Evolutionary conservation across 2,797 vertebrate genomes (phyloP).

Genomic region (Graptemys geographica): DNA sequence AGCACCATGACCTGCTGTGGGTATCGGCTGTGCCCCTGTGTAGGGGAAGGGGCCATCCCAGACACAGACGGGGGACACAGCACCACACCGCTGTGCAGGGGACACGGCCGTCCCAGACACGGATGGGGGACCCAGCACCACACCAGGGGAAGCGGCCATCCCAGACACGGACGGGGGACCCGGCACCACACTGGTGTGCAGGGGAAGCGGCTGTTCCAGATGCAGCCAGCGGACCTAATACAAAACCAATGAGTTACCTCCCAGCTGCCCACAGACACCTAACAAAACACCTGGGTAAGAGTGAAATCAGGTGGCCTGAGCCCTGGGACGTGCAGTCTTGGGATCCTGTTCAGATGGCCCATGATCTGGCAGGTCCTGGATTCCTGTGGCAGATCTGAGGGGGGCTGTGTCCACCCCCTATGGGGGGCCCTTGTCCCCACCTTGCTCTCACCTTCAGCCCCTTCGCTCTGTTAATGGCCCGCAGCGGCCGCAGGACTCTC

Average conservation of each 20-base stretch:
- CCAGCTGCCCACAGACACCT: not conserved
- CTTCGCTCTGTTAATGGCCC: slow-evolving; percentile 97
- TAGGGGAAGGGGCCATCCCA: too few species aligned
- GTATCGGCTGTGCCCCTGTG: too few species aligned
- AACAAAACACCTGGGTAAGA: not conserved
- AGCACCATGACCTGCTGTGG: too few species aligned
- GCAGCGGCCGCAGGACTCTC: slow-evolving; percentile 94
- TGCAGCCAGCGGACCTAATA: not conserved
- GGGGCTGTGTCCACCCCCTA: too few species aligned
- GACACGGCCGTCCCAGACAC: too few species aligned
- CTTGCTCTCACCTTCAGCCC: slow-evolving; percentile 90
- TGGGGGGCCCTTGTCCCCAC: not conserved
- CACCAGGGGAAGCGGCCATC: too few species aligned
- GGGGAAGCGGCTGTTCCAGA: too few species aligned
- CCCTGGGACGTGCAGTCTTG: not conserved
- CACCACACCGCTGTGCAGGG: too few species aligned
- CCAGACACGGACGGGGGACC: too few species aligned
- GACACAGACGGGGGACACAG: too few species aligned
- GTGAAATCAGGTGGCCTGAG: not conserved
- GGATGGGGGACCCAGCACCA: too few species aligned
- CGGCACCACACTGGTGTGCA: too few species aligned
- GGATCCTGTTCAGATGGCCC: not conserved
- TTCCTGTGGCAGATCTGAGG: not conserved
- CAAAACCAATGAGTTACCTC: not conserved
- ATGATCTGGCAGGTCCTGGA: not conserved